Evolutionary conservation across 2,113 vertebrate species (phyloP).

Genomic region (Gnathonemus echidnorhynchus): DNA sequence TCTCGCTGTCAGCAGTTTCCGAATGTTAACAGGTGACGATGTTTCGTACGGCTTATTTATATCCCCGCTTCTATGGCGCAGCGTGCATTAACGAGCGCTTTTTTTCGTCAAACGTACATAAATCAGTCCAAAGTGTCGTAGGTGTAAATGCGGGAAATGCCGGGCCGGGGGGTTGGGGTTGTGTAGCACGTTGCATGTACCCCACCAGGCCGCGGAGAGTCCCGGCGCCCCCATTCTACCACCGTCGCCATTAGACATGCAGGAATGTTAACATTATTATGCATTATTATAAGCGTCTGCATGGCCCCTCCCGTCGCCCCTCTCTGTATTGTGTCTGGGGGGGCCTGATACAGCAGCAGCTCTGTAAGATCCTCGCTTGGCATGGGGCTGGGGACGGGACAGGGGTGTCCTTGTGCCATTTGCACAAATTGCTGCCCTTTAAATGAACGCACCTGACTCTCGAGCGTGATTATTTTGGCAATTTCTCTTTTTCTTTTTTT

Average conservation of each 20-base stretch:
- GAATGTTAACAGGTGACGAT: neutral
- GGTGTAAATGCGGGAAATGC: neutral
- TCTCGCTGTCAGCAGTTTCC: neutral
- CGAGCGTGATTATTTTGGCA: neutral
- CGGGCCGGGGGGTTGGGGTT: neutral
- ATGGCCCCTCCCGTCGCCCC: conserved; percentile 37
- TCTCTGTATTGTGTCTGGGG: conserved; percentile 63
- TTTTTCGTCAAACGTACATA: neutral
- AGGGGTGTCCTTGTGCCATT: conserved; percentile 19
- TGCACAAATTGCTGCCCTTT: conserved; percentile 42
- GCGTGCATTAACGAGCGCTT: neutral
- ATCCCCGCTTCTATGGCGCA: neutral
- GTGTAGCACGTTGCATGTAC: neutral
- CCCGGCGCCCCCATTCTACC: neutral
- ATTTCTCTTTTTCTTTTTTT: neutral
- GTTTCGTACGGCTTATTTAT: neutral
- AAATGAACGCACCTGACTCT: conserved; percentile 17
- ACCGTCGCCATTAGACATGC: conserved; percentile 69
- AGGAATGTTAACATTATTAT: conserved; percentile 87
- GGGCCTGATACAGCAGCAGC: conserved; percentile 22
- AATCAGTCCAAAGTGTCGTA: neutral
- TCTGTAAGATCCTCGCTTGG: neutral
- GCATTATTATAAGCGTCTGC: conserved; percentile 79
- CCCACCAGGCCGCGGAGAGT: neutral
- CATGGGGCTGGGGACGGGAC: conserved; percentile 22